phyloP scores from a whole-genome alignment of 1,140 invertebrate genomes.

The Eriosoma lanigerum region DNA sequence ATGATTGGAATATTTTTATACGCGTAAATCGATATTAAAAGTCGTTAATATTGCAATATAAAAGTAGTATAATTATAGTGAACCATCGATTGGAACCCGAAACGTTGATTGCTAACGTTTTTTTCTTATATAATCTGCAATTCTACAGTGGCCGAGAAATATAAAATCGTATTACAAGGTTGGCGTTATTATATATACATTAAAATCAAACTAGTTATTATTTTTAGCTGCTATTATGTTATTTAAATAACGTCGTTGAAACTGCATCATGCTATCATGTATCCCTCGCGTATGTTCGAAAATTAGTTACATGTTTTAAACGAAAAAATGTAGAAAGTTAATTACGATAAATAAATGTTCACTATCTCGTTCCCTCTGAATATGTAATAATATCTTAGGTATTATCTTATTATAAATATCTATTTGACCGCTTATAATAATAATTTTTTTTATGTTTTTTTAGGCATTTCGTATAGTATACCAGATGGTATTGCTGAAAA shows the following conservation, averaged over 20 bases:
- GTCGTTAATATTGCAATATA: conserved; percentile 22
- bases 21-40: conserved; percentile 17
- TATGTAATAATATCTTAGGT: no score
- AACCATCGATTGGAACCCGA: conserved; percentile 10
- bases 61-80: conserved; percentile 2
- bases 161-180: conserved; percentile 25
- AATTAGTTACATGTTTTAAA: not conserved
- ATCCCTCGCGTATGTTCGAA: not conserved
- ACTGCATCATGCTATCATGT: conserved; percentile 5
- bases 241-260: conserved; percentile 13
- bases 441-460: not conserved
- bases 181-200: not conserved
- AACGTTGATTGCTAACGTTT: conserved; percentile 34
- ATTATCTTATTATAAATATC: no score
- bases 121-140: not conserved
- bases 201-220: conserved; percentile 21
- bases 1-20: conserved; percentile 2
- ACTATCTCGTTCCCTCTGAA: no score
- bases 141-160: not conserved
- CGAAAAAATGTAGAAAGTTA: not conserved
- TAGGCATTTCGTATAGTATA: conserved; percentile 68
- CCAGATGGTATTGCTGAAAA: conserved; percentile 76
- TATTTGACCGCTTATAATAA: not conserved
- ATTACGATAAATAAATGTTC: not conserved
- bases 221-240: conserved; percentile 28